phyloP scores from a whole-genome alignment of 2,113 vertebrate species.

The Cyprinodon brontotheroides region DNA sequence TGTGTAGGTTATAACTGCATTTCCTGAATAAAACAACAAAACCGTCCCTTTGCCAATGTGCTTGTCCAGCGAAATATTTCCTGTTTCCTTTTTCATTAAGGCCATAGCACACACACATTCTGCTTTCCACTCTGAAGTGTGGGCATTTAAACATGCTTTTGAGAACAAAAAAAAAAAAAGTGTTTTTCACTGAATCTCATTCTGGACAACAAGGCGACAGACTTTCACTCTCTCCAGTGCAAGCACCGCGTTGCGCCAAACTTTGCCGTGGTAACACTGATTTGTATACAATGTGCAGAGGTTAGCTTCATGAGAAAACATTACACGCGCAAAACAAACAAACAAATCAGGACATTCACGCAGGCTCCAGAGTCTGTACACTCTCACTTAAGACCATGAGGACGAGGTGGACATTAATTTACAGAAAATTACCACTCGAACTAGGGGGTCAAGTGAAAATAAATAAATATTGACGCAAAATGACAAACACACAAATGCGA shows the following conservation, averaged over 20 bases:
- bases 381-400: conserved; percentile 51
- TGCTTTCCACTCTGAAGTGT: conserved; percentile 67
- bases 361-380: conserved; percentile 78
- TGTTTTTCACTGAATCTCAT: conserved; percentile 80
- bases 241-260: no score
- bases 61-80: conserved; percentile 81
- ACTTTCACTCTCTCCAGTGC: conserved; percentile 79
- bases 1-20: conserved; percentile 71
- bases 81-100: conserved; percentile 76
- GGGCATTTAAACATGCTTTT: conserved; percentile 68
- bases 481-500: conserved; percentile 51
- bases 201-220: conserved; percentile 83
- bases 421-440: conserved; percentile 59
- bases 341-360: conserved; percentile 73
- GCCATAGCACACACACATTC: conserved; percentile 81
- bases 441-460: conserved; percentile 58
- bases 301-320: conserved; percentile 85
- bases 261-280: conserved; percentile 93
- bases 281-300: conserved; percentile 88
- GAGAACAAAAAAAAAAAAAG: conserved; percentile 37
- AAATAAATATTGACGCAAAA: conserved; percentile 71
- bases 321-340: conserved; percentile 81
- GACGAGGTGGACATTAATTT: conserved; percentile 66
- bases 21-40: conserved; percentile 72
- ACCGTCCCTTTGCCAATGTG: conserved; percentile 74